These are phyloP conservation scores for Xerus rutilus DNA, from an alignment of 2,797 vertebrate species.

Conservation along the genomic window DNA sequence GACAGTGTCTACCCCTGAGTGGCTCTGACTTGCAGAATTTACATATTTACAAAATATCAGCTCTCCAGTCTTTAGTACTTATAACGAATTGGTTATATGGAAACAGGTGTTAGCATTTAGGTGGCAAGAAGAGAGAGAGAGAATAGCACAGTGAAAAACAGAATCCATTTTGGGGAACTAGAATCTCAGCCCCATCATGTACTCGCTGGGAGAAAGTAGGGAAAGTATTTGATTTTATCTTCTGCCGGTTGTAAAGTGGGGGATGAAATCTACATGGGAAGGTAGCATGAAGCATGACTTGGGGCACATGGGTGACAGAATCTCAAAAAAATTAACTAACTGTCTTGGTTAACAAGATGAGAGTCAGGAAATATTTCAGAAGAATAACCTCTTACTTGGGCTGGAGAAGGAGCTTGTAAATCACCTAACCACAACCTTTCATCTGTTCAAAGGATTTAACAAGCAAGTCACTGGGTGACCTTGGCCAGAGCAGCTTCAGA, in stretches of 20 bases:
- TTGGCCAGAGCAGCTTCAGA: neutral
- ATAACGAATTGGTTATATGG: neutral
- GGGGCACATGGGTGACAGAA: neutral
- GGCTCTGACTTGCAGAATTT: conserved; percentile 20
- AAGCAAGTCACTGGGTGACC: neutral
- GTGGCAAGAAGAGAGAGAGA: neutral
- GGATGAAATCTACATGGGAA: neutral
- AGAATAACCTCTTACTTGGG: neutral
- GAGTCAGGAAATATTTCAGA: conserved; percentile 22
- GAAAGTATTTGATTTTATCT: neutral
- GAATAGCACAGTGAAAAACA: neutral
- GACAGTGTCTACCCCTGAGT: conserved; percentile 72
- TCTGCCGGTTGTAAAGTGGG: neutral
- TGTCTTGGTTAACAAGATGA: conserved; percentile 13
- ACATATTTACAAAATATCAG: conserved; percentile 13
- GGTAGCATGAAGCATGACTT: neutral
- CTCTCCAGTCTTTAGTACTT: neutral
- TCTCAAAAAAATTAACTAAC: neutral
- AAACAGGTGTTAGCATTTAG: conserved; percentile 12
- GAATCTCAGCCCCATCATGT: neutral
- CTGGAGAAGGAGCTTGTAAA: neutral
- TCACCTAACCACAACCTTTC: neutral
- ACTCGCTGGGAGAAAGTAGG: neutral
- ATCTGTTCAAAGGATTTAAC: neutral
- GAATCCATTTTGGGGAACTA: neutral